Percentiles rank a stretch among this genome's conserved stretches.
phyloP scores from a whole-genome alignment of 2,888 invertebrate genomes.

The Macropis europaea region DNA sequence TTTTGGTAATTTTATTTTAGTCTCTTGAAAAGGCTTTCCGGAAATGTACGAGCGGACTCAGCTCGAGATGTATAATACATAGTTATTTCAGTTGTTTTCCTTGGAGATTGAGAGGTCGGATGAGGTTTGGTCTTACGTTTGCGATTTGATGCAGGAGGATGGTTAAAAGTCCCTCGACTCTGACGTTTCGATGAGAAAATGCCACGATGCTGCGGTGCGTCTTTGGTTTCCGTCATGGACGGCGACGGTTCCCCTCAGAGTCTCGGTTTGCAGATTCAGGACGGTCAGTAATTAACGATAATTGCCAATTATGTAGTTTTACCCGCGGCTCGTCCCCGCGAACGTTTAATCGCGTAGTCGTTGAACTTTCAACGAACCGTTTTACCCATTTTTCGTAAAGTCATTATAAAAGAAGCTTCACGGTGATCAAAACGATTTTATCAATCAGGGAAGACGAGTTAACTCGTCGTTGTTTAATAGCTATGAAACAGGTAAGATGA shows the following conservation, averaged over 20 bases:
- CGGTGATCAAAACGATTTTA: too few relatives aligned
- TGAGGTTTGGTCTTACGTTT: too few relatives aligned
- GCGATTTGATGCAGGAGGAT: conserved; percentile 36
- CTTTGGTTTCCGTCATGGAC: conserved; percentile 71
- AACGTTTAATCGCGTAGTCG: neutral
- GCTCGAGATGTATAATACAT: too few relatives aligned
- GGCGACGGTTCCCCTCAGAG: conserved; percentile 68
- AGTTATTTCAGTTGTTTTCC: neutral
- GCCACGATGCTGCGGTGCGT: conserved; percentile 75
- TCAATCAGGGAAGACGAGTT: too few relatives aligned
- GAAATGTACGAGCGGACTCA: too few relatives aligned
- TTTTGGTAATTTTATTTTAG: too few relatives aligned
- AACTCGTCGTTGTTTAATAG: too few relatives aligned
- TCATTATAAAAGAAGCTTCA: too few relatives aligned
- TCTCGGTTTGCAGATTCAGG: conserved; percentile 70
- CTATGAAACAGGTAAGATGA: too few relatives aligned
- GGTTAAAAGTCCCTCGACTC: conserved; percentile 32
- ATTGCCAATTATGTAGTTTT: conserved; percentile 59
- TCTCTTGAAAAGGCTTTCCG: too few relatives aligned
- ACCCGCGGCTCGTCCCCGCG: conserved; percentile 7
- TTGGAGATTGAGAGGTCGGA: neutral
- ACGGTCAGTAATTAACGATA: conserved; percentile 72
- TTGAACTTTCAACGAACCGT: conserved; percentile 1
- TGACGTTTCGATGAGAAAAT: conserved; percentile 67
- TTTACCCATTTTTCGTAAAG: neutral